These are phyloP conservation scores for Calcarius lapponicus DNA, from an alignment of 2,797 vertebrate genomes.

Conservation along the genomic window DNA sequence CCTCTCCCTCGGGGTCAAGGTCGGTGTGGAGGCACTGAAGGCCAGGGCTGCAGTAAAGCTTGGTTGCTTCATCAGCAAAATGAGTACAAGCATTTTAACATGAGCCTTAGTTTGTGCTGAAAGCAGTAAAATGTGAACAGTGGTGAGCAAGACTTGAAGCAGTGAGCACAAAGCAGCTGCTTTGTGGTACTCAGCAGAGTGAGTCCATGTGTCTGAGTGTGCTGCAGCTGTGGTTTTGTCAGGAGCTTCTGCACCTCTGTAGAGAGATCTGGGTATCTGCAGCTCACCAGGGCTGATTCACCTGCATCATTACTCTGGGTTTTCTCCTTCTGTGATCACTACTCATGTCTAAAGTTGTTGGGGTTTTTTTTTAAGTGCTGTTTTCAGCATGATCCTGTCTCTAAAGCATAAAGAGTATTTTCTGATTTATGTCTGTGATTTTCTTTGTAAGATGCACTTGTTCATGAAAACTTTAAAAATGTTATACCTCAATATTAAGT, in stretches of 20 bases:
- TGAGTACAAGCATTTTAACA: fast-evolving
- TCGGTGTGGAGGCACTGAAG: neutral
- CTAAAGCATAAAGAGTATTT: neutral
- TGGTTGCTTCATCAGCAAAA: neutral
- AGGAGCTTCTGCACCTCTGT: neutral
- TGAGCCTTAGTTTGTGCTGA: neutral
- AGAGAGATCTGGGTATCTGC: neutral
- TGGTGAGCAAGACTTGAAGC: neutral
- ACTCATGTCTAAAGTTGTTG: fast-evolving
- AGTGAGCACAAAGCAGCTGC: neutral
- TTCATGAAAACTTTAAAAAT: neutral
- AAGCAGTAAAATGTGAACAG: neutral
- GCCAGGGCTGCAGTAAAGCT: neutral
- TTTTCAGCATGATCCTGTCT: neutral
- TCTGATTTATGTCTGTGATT: neutral
- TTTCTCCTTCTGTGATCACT: neutral
- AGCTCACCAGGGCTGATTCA: neutral
- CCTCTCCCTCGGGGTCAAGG: neutral
- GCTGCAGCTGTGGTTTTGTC: fast-evolving
- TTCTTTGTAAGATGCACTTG: neutral
- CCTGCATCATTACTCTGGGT: neutral
- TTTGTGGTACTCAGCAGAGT: neutral
- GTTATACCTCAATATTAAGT: fast-evolving
- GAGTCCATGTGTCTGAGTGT: neutral
- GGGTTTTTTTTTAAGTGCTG: fast-evolving